Base-by-base conservation (phyloP, 1,140 invertebrate species). In the Bemisia tabaci region DNA sequence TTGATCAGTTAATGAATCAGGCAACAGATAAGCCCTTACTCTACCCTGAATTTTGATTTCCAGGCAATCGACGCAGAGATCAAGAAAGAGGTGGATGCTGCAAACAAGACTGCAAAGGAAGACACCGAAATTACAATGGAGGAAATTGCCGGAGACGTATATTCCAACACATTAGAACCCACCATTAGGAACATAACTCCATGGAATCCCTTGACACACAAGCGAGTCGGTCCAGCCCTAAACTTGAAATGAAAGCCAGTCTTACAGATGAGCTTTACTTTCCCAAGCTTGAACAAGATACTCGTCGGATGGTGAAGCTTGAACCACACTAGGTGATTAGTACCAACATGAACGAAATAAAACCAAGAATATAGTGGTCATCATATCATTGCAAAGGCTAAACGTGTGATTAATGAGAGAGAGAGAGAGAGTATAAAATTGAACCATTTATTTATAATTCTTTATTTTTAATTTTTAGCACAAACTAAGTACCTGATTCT, bases 131-230 rank as follows among this genome's bases (percentile, higher is more conserved):
- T 96, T 61, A 82, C 84, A 1, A 23, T 88, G 0, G 87, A 88
- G 65, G 95, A 98, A 78, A 79, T 99, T 0, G 84, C 89, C 69
- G 86, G 86, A 24, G 92, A 99, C 78, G 85, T 99, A 68, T 98
- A 96, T 78, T 78, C 82, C 2, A 78, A 85, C 26, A 85, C 82
- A 71, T 68, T 85, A 22, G 86, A 91, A 72, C 77, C 77, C n/a
- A 72, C 76, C 62, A 82, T 90, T 62, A 77, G 87, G n/a, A 86
- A 86, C 22, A 77, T 78, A 22, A 83, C 81, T 17, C 81, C 84
- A 0, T 83, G 82, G 65, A 76, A 80, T 63, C 74, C 73, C 33
- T 69, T 83, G n/a, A 68, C 75, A 27, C 84, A 86, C 68, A 74
- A 75, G n/a, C 79, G 77, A 68, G 68, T 85, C 67, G 79, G 80